Base-by-base conservation (phyloP, 2,797 vertebrate genomes). In the Phrynocephalus forsythii region DNA sequence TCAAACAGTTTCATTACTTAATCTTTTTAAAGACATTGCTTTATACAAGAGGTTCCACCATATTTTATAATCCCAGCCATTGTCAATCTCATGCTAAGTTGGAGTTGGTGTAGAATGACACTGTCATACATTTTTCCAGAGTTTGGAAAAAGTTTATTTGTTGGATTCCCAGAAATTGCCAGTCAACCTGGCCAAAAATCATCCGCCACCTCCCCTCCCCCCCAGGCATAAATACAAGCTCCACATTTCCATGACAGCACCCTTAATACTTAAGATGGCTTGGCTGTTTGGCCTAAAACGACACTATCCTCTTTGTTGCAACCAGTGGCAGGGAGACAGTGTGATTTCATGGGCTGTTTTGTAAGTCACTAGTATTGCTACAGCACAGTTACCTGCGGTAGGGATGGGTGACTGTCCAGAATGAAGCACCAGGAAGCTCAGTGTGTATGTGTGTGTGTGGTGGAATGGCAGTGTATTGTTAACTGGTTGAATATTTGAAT, bases 401-500 rank as follows among this genome's bases (percentile, higher is more conserved):
- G 93, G 88, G 75, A n/a, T 56, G 75, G 56, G 22, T 86, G 87
- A 3, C 81, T 1, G 0, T 68, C 3, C n/a, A 52, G 80, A 6
- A 69, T 3, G 33, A n/a, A 66, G 77, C 6, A 1, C 60, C 16
- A 11, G 28, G 38, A 48, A 79, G 60, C 71, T 88, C 16, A n/a
- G 48, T 8, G 50, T 20, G 2, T 72, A 60, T 78, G 93, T 94
- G 93, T 97, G 93, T 97, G 97, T 97, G 92, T 90, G 96, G 97
- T 94, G 93, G 94, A 96, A 91, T 92, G 98, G 98, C 98, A 99
- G 98, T 98, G 98, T 97, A 96, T 95, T 97, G 97, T 98, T 98
- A 98, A 98, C 97, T 98, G 98, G 96, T 98, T 95, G 95, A 69
- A 87, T 93, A 93, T 90, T 66, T 90, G 48, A 82, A 63, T 60